Evolutionary conservation across 2,113 vertebrate genomes (phyloP).

Genomic region (Xenopus borealis): DNA sequence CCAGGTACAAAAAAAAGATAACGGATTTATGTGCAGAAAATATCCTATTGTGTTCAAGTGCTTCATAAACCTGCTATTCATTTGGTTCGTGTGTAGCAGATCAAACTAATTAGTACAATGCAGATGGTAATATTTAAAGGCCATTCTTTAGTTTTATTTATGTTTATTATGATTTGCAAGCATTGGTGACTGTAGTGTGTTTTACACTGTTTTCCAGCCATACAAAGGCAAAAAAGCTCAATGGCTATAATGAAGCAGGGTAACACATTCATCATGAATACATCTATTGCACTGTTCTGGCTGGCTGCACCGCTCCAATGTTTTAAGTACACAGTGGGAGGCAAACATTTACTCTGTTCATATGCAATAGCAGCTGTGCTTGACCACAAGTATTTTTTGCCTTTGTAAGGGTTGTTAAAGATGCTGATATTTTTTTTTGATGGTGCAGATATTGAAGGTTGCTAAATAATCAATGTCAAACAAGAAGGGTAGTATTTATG

Average conservation of each 20-base stretch:
- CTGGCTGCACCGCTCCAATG: conserved; percentile 38
- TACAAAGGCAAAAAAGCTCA: conserved; percentile 49
- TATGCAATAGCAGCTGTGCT: conserved; percentile 38
- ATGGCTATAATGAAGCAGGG: conserved; percentile 29
- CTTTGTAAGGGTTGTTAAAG: background rate
- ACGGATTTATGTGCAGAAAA: conserved; percentile 47
- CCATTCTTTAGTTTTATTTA: conserved; percentile 55
- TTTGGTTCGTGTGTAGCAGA: conserved; percentile 48
- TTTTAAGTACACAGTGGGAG: conserved; percentile 11
- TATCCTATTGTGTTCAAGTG: conserved; percentile 46
- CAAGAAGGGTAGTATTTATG: too few species aligned
- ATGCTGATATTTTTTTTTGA: too few species aligned
- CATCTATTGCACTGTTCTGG: background rate
- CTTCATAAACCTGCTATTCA: conserved; percentile 39
- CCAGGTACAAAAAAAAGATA: conserved; percentile 37
- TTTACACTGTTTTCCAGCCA: conserved; percentile 47
- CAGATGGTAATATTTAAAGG: conserved; percentile 58
- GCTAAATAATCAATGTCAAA: background rate
- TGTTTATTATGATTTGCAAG: conserved; percentile 49
- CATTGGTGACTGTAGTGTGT: conserved; percentile 54
- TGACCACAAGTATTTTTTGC: conserved; percentile 20
- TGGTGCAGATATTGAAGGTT: background rate
- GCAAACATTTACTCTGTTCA: conserved; percentile 16
- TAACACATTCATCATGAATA: background rate
- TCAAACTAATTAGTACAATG: conserved; percentile 59